Evolutionary conservation across 2,797 vertebrate species (phyloP).

Genomic region (Poecilia wingei): DNA sequence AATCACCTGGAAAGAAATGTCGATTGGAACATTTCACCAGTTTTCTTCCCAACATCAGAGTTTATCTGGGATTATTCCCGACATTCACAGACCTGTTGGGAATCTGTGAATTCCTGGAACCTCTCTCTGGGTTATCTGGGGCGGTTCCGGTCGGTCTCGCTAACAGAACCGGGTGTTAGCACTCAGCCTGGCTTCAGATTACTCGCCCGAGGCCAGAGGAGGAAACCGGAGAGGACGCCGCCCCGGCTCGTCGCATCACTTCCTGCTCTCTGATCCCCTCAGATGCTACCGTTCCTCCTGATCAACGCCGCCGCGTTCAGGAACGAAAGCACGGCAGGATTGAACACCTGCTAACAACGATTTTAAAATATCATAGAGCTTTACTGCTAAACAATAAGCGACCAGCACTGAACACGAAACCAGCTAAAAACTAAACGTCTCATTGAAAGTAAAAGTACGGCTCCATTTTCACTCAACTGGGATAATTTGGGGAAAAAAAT

Average conservation of each 20-base stretch:
- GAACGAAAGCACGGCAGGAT: slow-evolving; percentile 22
- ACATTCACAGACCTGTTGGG: neutral
- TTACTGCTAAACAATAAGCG: neutral
- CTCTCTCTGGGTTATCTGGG: neutral
- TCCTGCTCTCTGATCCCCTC: slow-evolving; percentile 26
- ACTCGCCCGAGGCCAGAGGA: slow-evolving; percentile 35
- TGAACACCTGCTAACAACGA: neutral
- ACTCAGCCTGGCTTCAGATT: slow-evolving; percentile 24
- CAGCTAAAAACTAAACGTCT: neutral
- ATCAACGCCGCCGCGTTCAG: neutral
- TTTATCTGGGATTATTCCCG: neutral
- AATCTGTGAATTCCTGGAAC: neutral
- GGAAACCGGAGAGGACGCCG: slow-evolving; percentile 44
- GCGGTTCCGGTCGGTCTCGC: neutral
- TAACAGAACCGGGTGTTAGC: neutral
- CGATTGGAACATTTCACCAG: neutral
- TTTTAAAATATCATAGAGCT: neutral
- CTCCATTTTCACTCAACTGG: neutral
- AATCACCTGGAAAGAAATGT: neutral
- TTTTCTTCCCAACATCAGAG: neutral
- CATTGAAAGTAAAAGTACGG: neutral
- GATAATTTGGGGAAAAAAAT: neutral
- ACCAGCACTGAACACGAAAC: neutral
- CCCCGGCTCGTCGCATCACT: slow-evolving; percentile 2
- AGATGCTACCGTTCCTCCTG: neutral